phyloP scores from a whole-genome alignment of 2,888 invertebrate genomes.

The Tenthredo amoena region DNA sequence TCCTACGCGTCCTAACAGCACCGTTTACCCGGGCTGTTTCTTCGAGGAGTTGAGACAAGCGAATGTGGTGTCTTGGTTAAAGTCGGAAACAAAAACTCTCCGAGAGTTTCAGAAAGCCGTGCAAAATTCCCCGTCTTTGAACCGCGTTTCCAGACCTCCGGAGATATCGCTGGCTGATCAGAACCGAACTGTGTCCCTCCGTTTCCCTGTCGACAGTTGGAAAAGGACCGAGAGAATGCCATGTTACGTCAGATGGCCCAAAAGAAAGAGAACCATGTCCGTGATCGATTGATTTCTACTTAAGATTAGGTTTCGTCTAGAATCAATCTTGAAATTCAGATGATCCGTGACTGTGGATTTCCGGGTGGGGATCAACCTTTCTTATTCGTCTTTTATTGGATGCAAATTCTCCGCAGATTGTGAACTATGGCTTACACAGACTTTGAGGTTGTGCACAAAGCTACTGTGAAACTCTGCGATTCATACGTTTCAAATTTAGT shows the following conservation, averaged over 20 bases:
- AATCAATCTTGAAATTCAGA: constrained; percentile 32
- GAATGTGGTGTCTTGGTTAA: constrained; percentile 50
- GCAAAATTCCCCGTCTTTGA: constrained; percentile 35
- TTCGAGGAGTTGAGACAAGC: constrained; percentile 37
- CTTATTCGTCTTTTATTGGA: background rate
- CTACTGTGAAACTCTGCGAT: background rate
- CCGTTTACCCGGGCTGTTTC: constrained; percentile 44
- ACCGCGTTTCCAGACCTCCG: constrained; percentile 33
- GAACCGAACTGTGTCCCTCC: constrained; percentile 27
- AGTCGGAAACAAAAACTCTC: constrained; percentile 42
- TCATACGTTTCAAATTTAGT: background rate
- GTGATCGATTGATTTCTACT: constrained; percentile 44
- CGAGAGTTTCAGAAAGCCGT: constrained; percentile 45
- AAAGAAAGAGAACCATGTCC: constrained; percentile 36
- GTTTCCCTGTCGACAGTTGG: background rate
- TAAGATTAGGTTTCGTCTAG: background rate
- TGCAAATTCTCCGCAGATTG: background rate
- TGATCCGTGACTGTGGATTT: constrained; percentile 37
- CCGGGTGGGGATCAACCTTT: constrained; percentile 15
- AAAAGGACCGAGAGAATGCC: constrained; percentile 37
- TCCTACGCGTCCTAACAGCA: background rate
- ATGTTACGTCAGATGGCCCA: constrained; percentile 21
- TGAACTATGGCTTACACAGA: background rate
- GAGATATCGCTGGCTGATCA: constrained; percentile 50
- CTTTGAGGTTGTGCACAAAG: background rate